Evolutionary conservation across 2,888 invertebrate genomes (phyloP), one percentile per base, ranked within the genome.

Genomic region (Fragum whitleyi): DNA sequence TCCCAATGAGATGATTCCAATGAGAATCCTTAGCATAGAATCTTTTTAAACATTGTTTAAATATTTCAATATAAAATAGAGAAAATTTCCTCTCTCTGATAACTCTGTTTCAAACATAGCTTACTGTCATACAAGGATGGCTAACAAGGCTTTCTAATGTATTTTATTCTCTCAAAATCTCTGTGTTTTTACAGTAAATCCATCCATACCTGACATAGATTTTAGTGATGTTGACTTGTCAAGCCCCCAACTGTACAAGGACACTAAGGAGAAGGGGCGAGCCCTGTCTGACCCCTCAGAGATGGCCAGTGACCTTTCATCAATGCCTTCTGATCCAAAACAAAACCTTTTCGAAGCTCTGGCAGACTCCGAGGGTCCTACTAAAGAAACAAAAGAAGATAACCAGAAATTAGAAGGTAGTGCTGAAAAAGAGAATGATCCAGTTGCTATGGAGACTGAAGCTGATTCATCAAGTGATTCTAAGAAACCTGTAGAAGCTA

Each of bases 171-270:
- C n/a, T n/a, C n/a, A n/a, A n/a, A n/a, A n/a, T n/a, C n/a, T n/a
- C n/a, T n/a, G n/a, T n/a, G n/a, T 36, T n/a, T 19, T 62, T 65
- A 6, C 32, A 79, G 79, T 62, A 7, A 70, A 74, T 36, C 42
- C 71, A 14, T 71, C 74, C 5, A 16, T 74, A 11, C 70, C 79
- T 7, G 28, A 28, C 28, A 69, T 79, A 0, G 62, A 74, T 42
- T 74, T 70, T 32, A 74, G 74, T 70, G 74, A 74, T 65, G 69
- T 77, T 28, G 74, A 79, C 39, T 51, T 80, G 26, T 28, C 57
- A 6, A 62, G 29, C 9, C 28, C 51, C 26, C 29, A 39, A 11
- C n/a, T 51, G 28, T 47, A 28, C 21, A 16, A 53, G 3, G 68
- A 74, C 6, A 59, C 47, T 2, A 14, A 47, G 47, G 19, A 14